Evolutionary conservation across 1,140 invertebrate genomes (phyloP).

Genomic region (Drosophila serrata): DNA sequence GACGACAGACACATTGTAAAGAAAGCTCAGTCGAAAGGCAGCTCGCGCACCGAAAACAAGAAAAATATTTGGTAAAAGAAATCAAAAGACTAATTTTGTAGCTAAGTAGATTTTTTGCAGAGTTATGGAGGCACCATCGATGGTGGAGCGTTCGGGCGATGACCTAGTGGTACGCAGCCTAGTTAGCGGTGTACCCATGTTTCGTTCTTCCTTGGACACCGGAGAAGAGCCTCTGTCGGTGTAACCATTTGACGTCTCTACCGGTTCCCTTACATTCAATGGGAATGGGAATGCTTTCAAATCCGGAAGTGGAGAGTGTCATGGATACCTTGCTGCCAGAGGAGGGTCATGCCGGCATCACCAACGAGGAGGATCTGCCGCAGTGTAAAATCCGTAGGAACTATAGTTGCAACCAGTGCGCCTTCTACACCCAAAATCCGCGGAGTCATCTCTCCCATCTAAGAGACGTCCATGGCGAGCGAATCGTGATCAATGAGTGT

Average conservation of each 20-base stretch:
- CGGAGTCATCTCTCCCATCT: slow-evolving; percentile 92
- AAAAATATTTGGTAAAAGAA: background rate
- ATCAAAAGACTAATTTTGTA: background rate
- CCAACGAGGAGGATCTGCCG: slow-evolving; percentile 87
- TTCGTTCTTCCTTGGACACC: slow-evolving; percentile 24
- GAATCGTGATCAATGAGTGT: slow-evolving; percentile 93
- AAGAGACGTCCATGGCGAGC: slow-evolving; percentile 91
- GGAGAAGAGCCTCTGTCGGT: slow-evolving; percentile 2
- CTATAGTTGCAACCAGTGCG: slow-evolving; percentile 91
- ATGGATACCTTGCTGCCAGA: background rate
- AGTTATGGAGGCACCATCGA: slow-evolving; percentile 87
- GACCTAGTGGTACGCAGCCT: slow-evolving; percentile 87
- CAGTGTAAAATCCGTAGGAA: slow-evolving; percentile 92
- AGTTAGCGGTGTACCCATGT: slow-evolving; percentile 85
- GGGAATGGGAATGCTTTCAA: background rate
- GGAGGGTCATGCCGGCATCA: background rate
- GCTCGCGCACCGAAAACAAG: background rate
- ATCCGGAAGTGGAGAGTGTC: background rate
- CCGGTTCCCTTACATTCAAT: background rate
- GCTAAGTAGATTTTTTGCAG: background rate
- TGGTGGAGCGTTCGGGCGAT: slow-evolving; percentile 87
- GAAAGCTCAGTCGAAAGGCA: slow-evolving; percentile 1
- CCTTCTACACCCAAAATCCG: slow-evolving; percentile 93
- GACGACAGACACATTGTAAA: background rate
- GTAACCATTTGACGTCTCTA: slow-evolving; percentile 16